phyloP scores from a whole-genome alignment of 2,113 vertebrate species.

The Crotalus viridis region DNA sequence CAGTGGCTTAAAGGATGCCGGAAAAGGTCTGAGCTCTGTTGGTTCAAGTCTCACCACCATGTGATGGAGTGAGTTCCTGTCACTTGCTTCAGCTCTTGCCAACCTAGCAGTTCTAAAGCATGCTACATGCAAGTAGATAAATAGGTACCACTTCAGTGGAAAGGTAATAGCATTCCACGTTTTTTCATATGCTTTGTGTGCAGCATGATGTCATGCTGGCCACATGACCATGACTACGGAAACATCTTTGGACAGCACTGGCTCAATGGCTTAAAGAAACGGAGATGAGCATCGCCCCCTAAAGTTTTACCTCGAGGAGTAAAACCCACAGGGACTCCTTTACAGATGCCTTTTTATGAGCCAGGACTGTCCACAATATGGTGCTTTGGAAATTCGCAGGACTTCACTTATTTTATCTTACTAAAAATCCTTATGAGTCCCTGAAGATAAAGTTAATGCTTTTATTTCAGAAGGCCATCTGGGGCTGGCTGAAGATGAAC shows the following conservation, averaged over 20 bases:
- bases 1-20: neutral
- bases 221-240: neutral
- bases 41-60: neutral
- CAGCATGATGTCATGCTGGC: neutral
- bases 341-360: neutral
- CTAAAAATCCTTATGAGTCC: neutral
- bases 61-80: neutral
- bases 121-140: neutral
- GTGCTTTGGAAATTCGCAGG: neutral
- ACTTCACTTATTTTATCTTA: neutral
- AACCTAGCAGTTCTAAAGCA: neutral
- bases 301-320: neutral
- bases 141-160: neutral
- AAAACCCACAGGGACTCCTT: neutral
- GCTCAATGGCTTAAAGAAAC: neutral
- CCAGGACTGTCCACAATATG: neutral
- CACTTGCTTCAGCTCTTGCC: neutral
- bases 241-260: neutral
- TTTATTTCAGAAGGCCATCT: neutral
- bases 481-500: neutral
- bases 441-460: neutral
- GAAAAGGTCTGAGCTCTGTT: neutral
- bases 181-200: too few species aligned
- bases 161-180: neutral
- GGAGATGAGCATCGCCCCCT: neutral